phyloP scores from a whole-genome alignment of 2,113 vertebrate genomes.

The Callorhinus ursinus region DNA sequence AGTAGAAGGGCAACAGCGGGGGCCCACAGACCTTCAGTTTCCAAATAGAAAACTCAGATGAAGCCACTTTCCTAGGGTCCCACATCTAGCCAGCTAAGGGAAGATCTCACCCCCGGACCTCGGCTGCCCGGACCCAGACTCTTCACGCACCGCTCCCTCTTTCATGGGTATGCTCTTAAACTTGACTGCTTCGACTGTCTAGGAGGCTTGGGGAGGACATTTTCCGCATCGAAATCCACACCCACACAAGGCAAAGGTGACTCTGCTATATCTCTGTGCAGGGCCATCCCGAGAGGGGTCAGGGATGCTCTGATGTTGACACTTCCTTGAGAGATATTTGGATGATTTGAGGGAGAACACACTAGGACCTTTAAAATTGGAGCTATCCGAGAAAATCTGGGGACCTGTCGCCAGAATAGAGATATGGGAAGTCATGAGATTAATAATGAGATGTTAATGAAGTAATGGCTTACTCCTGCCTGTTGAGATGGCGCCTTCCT shows the following conservation, averaged over 20 bases:
- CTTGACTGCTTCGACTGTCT: neutral
- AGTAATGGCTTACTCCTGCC: neutral
- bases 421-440: conserved; percentile 46
- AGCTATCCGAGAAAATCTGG: neutral
- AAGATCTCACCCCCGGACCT: neutral
- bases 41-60: neutral
- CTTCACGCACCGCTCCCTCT: neutral
- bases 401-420: neutral
- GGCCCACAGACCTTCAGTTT: neutral
- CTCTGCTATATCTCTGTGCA: neutral
- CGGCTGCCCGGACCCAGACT: neutral
- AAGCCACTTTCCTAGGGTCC: neutral
- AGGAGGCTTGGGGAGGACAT: too few species aligned
- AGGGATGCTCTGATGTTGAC: neutral
- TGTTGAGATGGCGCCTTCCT: neutral
- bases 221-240: neutral
- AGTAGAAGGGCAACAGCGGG: neutral
- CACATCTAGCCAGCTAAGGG: neutral
- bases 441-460: conserved; percentile 13
- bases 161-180: neutral
- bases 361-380: neutral
- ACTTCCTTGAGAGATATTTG: neutral
- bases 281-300: neutral
- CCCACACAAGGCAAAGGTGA: neutral
- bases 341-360: neutral